phyloP scores from a whole-genome alignment of 2,113 vertebrate genomes.

The Poeciliopsis retropinna region DNA sequence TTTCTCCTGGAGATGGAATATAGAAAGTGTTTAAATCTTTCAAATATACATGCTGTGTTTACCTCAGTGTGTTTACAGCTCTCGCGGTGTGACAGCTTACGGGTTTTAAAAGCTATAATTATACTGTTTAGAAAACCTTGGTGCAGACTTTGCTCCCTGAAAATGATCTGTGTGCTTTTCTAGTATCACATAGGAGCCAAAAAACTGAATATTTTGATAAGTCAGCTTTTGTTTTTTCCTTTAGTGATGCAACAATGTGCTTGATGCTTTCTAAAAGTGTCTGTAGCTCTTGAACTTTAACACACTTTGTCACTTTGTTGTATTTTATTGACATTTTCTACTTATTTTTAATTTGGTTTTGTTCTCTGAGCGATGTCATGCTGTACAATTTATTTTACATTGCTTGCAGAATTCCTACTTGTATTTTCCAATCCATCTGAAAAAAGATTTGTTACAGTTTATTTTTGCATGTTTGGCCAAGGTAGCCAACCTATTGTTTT shows the following conservation, averaged over 20 bases:
- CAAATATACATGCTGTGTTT: slow-evolving; percentile 28
- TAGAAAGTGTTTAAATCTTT: slow-evolving; percentile 27
- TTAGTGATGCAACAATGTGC: neutral
- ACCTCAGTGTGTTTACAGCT: slow-evolving; percentile 40
- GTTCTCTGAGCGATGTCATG: too few species aligned
- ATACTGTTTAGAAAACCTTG: slow-evolving; percentile 41
- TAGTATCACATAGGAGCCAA: slow-evolving; percentile 6
- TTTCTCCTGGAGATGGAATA: neutral
- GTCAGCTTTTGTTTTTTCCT: slow-evolving; percentile 4
- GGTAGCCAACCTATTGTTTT: too few species aligned
- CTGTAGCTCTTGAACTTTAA: neutral
- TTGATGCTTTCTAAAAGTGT: neutral
- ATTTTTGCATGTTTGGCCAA: too few species aligned
- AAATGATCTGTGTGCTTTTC: neutral
- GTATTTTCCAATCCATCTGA: too few species aligned
- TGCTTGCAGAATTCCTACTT: too few species aligned
- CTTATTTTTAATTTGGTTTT: neutral
- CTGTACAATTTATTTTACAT: too few species aligned
- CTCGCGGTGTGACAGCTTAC: slow-evolving; percentile 5
- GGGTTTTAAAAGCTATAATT: slow-evolving; percentile 57
- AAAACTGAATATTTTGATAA: slow-evolving; percentile 17
- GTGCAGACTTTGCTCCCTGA: slow-evolving; percentile 21
- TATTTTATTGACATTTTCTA: neutral
- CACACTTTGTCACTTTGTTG: neutral
- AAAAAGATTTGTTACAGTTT: too few species aligned